Conservation (phyloP, 2,888 invertebrate genomes). For the Isotomurus palustris region DNA sequence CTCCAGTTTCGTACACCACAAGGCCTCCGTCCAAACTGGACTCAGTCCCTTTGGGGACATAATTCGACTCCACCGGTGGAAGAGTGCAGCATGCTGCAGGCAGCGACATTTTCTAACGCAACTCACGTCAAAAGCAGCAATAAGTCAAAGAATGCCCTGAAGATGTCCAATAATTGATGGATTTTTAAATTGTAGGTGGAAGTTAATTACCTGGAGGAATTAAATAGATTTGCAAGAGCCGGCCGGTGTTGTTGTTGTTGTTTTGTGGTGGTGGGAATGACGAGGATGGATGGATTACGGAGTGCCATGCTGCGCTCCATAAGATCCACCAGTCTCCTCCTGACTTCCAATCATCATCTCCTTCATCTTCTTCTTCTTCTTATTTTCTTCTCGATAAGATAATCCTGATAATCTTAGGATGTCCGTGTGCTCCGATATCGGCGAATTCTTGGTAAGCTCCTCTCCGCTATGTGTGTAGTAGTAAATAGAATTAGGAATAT, state of each 20-base stretch:
- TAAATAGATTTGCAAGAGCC: too few species aligned
- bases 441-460: conserved; percentile 42
- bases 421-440: conserved; percentile 38
- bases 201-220: too few species aligned
- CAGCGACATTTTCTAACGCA: conserved; percentile 17
- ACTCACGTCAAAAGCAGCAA: too few species aligned
- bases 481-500: neutral
- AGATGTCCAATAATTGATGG: too few species aligned
- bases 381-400: neutral
- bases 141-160: too few species aligned
- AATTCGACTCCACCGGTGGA: conserved; percentile 39
- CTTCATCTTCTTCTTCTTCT: neutral
- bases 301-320: too few species aligned
- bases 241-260: too few species aligned
- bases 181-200: neutral
- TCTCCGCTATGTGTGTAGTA: too few species aligned
- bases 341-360: too few species aligned
- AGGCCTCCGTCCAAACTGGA: conserved; percentile 22
- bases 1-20: conserved; percentile 36
- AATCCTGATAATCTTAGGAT: neutral
- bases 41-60: conserved; percentile 28
- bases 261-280: too few species aligned
- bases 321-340: too few species aligned
- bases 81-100: conserved; percentile 35
- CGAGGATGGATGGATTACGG: too few species aligned